These are phyloP conservation scores for Bombyx huttoni DNA, from an alignment of 2,888 invertebrate species.

Conservation along the genomic window DNA sequence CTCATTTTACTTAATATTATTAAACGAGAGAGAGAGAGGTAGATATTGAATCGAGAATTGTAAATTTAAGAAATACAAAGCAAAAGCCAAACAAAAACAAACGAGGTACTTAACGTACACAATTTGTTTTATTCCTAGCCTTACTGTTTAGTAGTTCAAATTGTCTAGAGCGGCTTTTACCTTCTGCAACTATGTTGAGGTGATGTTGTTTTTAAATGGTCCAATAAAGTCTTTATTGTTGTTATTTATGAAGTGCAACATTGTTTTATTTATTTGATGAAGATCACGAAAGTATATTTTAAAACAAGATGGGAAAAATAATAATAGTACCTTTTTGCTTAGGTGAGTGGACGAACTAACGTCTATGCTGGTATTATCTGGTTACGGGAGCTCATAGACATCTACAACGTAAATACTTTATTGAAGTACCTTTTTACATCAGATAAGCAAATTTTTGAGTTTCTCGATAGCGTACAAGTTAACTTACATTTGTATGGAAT, in stretches of 20 bases:
- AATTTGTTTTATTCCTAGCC: not conserved
- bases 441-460: too few relatives aligned
- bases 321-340: too few relatives aligned
- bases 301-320: too few relatives aligned
- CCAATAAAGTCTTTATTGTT: not conserved
- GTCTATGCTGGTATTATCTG: too few relatives aligned
- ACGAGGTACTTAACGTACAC: not conserved
- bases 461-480: too few relatives aligned
- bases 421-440: too few relatives aligned
- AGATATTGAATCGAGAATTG: not conserved
- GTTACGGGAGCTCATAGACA: too few relatives aligned
- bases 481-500: too few relatives aligned
- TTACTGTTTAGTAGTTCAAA: not conserved
- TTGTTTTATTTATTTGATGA: not conserved
- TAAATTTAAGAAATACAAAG: not conserved
- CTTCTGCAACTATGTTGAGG: not conserved
- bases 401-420: too few relatives aligned
- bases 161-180: not conserved
- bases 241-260: not conserved
- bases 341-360: too few relatives aligned
- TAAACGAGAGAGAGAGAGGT: not conserved
- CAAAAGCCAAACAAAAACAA: not conserved
- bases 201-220: not conserved
- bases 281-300: too few relatives aligned
- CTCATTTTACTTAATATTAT: not conserved